phyloP scores from a whole-genome alignment of 2,797 vertebrate genomes.

The Squalus acanthias region DNA sequence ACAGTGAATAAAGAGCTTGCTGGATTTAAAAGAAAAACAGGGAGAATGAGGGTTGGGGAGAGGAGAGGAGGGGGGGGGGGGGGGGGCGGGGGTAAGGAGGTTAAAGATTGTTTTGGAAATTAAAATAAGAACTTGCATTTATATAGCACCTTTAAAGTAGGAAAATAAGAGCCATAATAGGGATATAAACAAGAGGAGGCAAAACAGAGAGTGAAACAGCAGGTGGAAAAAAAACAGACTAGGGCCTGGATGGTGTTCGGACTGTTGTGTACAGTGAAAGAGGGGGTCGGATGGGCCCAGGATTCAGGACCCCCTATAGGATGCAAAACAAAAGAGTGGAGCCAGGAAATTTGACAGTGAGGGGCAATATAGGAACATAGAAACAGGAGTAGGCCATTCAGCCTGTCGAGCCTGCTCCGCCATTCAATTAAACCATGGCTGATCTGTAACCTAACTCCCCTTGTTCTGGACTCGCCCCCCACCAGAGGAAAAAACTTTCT shows the following conservation, averaged over 20 bases:
- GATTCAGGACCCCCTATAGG: not conserved
- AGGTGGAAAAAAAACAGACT: not conserved
- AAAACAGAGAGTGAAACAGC: too few relatives aligned
- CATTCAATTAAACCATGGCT: not conserved
- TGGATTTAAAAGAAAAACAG: not conserved
- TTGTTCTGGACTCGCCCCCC: too few relatives aligned
- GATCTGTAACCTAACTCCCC: not conserved
- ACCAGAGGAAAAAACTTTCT: too few relatives aligned
- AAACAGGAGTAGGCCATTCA: not conserved
- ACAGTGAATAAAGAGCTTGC: not conserved
- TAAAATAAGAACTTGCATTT: not conserved
- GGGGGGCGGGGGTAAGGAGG: not conserved
- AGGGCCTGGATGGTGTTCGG: not conserved
- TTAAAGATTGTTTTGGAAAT: not conserved
- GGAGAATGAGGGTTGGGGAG: not conserved
- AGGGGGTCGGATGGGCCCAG: not conserved
- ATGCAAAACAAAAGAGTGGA: not conserved
- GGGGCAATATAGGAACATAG: not conserved
- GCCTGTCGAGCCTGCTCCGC: not conserved
- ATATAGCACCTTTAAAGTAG: not conserved
- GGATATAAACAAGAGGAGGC: not conserved
- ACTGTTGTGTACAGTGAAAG: not conserved
- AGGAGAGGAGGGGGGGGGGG: not conserved
- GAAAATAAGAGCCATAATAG: not conserved
- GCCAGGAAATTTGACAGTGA: not conserved